Percentiles rank a stretch among this genome's conserved stretches.
Conservation (phyloP, 2,888 invertebrate species). For the Andrena dorsata region DNA sequence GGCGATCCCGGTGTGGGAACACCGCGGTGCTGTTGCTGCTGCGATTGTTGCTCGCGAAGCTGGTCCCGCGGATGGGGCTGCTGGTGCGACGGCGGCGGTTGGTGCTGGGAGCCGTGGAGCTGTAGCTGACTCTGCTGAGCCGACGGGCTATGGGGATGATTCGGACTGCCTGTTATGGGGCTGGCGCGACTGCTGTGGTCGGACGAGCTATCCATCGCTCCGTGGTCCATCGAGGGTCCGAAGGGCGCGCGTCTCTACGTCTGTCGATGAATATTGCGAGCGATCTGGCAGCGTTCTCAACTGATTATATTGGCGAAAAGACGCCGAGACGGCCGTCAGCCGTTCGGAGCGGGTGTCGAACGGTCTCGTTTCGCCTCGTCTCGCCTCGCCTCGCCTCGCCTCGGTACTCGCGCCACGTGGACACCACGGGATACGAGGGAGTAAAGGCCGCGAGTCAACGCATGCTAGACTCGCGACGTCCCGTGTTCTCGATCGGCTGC, state of each 20-base stretch:
- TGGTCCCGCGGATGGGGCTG: constrained; percentile 78
- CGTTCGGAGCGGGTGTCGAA: constrained; percentile 73
- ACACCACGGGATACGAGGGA: constrained; percentile 71
- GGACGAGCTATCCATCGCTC: constrained; percentile 85
- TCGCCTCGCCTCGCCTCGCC: constrained; percentile 71
- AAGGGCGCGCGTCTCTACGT: constrained; percentile 34
- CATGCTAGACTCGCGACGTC: constrained; percentile 23
- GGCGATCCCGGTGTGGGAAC: constrained; percentile 85
- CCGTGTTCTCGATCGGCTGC: constrained; percentile 34
- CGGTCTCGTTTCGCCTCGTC: constrained; percentile 76
- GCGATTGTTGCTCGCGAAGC: constrained; percentile 81
- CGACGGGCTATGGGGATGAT: constrained; percentile 80
- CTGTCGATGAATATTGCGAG: constrained; percentile 27
- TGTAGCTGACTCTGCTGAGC: constrained; percentile 77
- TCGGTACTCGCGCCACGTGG: constrained; percentile 80
- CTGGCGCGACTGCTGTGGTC: constrained; percentile 84
- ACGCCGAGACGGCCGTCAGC: constrained; percentile 72
- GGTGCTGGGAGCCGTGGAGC: constrained; percentile 77
- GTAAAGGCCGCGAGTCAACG: constrained; percentile 27
- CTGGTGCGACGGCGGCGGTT: constrained; percentile 78
- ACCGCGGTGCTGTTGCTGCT: constrained; percentile 81
- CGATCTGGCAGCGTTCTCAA: background rate
- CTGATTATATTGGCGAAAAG: background rate
- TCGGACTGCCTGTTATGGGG: constrained; percentile 83
- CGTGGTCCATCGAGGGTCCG: constrained; percentile 79